A percentile compares a stretch with the other conserved stretches of the same genome.
These are phyloP conservation scores for Hestina assimilis DNA, from an alignment of 1,140 invertebrate genomes.

Conservation along the genomic window DNA sequence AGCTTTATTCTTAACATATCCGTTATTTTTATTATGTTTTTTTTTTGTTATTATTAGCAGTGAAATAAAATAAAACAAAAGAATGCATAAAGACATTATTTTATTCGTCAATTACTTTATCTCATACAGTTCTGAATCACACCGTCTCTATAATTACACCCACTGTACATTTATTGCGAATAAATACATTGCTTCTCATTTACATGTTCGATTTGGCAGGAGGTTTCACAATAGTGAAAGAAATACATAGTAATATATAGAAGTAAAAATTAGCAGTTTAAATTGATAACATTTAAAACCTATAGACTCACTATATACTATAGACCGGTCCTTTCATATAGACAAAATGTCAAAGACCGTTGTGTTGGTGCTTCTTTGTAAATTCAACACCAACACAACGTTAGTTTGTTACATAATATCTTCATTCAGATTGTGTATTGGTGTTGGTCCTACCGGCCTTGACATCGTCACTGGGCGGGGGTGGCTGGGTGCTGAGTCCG, in stretches of 20 bases:
- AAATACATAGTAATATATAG: conserved; percentile 14
- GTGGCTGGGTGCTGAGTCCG: too few relatives aligned
- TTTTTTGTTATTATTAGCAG: not conserved
- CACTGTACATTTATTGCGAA: conserved; percentile 69
- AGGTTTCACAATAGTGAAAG: conserved; percentile 28
- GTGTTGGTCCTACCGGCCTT: too few relatives aligned
- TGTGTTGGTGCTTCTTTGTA: too few relatives aligned
- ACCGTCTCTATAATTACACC: conserved; percentile 50
- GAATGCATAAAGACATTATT: conserved; percentile 64
- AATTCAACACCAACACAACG: too few relatives aligned
- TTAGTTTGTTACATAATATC: too few relatives aligned
- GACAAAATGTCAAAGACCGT: too few relatives aligned
- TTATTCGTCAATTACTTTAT: conserved; percentile 58
- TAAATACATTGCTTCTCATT: conserved; percentile 66
- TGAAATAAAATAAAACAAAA: conserved; percentile 40
- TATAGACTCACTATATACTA: too few relatives aligned
- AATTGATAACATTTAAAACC: not conserved
- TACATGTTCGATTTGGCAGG: conserved; percentile 50
- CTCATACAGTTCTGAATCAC: conserved; percentile 55
- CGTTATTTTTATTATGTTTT: too few relatives aligned
- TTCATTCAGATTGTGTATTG: too few relatives aligned
- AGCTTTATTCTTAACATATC: too few relatives aligned
- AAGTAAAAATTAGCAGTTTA: not conserved
- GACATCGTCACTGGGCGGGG: too few relatives aligned
- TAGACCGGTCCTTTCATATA: too few relatives aligned